Evolutionary conservation across 92 coral and sea anemone species (phyloP).

Genomic region (Anthopleura xanthogrammica): DNA sequence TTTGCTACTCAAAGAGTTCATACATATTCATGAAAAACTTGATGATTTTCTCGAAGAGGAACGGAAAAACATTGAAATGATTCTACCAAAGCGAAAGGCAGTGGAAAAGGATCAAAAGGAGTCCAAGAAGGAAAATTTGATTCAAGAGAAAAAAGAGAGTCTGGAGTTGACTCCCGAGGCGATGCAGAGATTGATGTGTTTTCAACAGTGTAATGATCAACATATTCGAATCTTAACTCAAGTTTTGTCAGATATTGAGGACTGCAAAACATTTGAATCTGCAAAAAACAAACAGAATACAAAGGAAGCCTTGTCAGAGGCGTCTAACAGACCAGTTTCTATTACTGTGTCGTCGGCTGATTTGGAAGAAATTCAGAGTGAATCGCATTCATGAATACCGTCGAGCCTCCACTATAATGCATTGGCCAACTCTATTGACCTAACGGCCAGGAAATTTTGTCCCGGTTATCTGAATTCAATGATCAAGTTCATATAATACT

Average conservation of each 20-base stretch:
- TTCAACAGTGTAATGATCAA: constrained; percentile 51
- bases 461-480: too few relatives aligned
- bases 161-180: constrained; percentile 33
- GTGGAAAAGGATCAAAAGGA: background rate
- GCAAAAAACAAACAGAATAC: background rate
- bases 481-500: too few relatives aligned
- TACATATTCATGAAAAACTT: constrained; percentile 61
- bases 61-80: constrained; percentile 37
- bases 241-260: constrained; percentile 46
- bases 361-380: constrained; percentile 15
- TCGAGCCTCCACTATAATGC: too few relatives aligned
- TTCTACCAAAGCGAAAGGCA: constrained; percentile 25
- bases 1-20: constrained; percentile 61
- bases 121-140: background rate
- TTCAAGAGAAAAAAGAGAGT: background rate
- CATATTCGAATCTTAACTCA: constrained; percentile 40
- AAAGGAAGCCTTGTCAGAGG: background rate
- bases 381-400: background rate
- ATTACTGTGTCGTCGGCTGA: constrained; percentile 22
- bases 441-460: too few relatives aligned
- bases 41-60: constrained; percentile 78
- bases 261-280: constrained; percentile 35
- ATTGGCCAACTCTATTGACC: too few relatives aligned
- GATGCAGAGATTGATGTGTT: constrained; percentile 42
- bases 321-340: constrained; percentile 18